These are phyloP conservation scores for Horisme vitalbata DNA, from an alignment of 2,888 invertebrate species.

Conservation along the genomic window DNA sequence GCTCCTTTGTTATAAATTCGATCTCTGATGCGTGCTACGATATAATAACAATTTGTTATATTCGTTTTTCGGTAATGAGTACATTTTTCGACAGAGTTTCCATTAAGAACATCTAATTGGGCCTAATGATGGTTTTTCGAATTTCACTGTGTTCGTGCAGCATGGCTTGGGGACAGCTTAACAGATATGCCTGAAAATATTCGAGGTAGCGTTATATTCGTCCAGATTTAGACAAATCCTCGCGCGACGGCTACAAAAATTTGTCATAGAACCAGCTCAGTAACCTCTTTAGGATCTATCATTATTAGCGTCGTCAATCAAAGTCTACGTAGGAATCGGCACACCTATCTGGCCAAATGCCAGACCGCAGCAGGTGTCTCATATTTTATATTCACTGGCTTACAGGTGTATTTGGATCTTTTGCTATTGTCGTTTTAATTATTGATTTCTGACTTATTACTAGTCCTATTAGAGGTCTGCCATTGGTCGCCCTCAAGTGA, in stretches of 20 bases:
- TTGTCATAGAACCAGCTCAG: too few species aligned
- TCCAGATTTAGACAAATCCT: too few species aligned
- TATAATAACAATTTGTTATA: too few species aligned
- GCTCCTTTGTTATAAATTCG: not conserved
- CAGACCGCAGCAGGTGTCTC: constrained; percentile 12
- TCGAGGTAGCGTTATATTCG: not conserved
- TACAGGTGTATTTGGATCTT: constrained; percentile 9
- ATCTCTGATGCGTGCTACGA: too few species aligned
- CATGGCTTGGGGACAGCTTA: constrained; percentile 1
- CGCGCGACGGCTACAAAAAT: too few species aligned
- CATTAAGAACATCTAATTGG: too few species aligned
- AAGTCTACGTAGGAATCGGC: not conserved
- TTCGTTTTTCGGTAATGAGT: too few species aligned
- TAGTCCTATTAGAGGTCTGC: too few species aligned
- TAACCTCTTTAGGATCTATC: too few species aligned
- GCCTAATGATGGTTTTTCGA: too few species aligned
- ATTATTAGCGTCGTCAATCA: not conserved
- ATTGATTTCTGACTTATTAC: not conserved
- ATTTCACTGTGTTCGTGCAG: not conserved
- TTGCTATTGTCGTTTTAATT: constrained; percentile 2
- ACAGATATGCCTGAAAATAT: not conserved
- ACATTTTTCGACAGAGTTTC: too few species aligned
- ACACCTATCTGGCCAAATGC: constrained; percentile 5
- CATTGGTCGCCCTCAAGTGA: too few species aligned
- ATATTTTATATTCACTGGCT: constrained; percentile 1